Percentiles rank a stretch among this genome's conserved stretches.
These are phyloP conservation scores for Pipistrellus pipistrellus DNA, from an alignment of 2,797 vertebrate species.

Conservation along the genomic window DNA sequence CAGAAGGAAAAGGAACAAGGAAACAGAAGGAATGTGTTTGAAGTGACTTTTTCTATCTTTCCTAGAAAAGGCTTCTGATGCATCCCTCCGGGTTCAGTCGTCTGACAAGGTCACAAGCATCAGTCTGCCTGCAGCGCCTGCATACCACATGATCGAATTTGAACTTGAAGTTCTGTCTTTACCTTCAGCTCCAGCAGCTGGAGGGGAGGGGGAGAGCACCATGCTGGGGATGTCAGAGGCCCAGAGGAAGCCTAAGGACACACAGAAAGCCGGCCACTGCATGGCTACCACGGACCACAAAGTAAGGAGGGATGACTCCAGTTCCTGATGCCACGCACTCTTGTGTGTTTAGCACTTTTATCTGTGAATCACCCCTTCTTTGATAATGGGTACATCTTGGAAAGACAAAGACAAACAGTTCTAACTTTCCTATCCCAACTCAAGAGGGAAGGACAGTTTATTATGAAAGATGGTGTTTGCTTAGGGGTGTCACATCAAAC, in stretches of 20 bases:
- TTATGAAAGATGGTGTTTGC: neutral
- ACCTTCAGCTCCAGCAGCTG: conserved; percentile 89
- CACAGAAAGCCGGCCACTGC: conserved; percentile 89
- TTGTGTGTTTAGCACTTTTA: no score
- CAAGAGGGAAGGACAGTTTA: neutral
- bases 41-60: conserved; percentile 27
- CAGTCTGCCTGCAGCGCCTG: conserved; percentile 92
- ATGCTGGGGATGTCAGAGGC: conserved; percentile 91
- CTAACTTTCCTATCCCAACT: neutral
- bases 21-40: neutral
- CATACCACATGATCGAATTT: conserved; percentile 96
- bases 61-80: conserved; percentile 92
- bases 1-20: neutral
- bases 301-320: conserved; percentile 85
- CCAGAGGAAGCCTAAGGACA: conserved; percentile 90
- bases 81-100: conserved; percentile 92
- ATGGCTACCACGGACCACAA: conserved; percentile 95
- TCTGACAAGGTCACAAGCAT: conserved; percentile 98
- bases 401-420: neutral
- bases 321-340: neutral
- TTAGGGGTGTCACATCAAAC: accelerated
- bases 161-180: conserved; percentile 96
- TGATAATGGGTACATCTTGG: neutral
- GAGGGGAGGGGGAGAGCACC: conserved; percentile 86
- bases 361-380: neutral